Evolutionary conservation across 2,797 vertebrate genomes (phyloP), one percentile per base, ranked within the genome.

Genomic region (Harpagifer antarcticus): DNA sequence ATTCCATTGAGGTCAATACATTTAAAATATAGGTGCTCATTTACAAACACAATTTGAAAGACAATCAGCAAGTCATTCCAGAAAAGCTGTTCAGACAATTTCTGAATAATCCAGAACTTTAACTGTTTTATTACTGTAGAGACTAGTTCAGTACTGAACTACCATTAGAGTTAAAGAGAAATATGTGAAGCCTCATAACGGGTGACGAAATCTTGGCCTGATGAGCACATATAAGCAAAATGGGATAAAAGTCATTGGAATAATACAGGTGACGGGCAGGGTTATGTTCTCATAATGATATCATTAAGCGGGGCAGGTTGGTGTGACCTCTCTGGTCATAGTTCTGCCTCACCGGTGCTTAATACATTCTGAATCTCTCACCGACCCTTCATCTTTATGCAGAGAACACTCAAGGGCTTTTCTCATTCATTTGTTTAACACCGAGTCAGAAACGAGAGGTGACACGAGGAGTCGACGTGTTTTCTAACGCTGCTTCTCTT

Each of bases 351-450:
- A 17, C 73, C 54, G 54, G 4, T 62, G 74, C 67, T 66, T 74
- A 76, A 83, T 48, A 42, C 33, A 55, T 64, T 75, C 37, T 63
- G 67, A 76, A 64, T 78, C 64, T 58, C 60, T 4, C 69, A 74
- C 70, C 1, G 65, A 45, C 60, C 68, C 59, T 74, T 71, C 70
- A 66, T 77, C 47, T 57, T 48, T 1, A 71, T 37, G 66, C 50
- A 17, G 72, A 68, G 55, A 50, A 71, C 72, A 47, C 53, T 81
- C 56, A 0, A 61, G 75, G 49, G 82, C 58, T 76, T 54, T 54
- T 59, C 57, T 83, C 66, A 64, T 64, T 54, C 33, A 0, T 64
- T 60, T 47, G 48, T 68, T 23, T 61, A 58, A 66, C 68, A 47
- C 54, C 3, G 20, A 3, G 50, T 57, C 33, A 43, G 8, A 33